A percentile compares a stretch with the other conserved stretches of the same genome.
phyloP scores from a whole-genome alignment of 2,888 invertebrate species.

The Rhogogaster chlorosoma region DNA sequence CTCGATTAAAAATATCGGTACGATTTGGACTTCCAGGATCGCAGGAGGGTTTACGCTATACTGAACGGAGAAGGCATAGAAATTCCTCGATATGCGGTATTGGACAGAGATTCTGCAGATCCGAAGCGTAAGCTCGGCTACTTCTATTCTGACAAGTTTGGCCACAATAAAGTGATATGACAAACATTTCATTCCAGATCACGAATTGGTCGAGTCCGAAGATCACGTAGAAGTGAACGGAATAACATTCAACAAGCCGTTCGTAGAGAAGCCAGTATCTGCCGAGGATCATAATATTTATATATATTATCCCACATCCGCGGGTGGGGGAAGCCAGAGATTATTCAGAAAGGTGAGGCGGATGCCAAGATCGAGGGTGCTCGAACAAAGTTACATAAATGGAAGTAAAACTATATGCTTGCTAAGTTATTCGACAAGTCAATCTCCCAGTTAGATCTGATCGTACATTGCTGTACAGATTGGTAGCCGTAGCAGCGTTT shows the following conservation, averaged over 20 bases:
- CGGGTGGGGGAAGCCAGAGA: conserved; percentile 98
- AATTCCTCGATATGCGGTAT: conserved; percentile 97
- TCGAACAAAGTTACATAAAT: background rate
- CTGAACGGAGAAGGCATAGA: conserved; percentile 96
- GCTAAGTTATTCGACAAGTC: background rate
- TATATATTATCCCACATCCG: conserved; percentile 99
- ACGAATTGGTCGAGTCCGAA: conserved; percentile 95
- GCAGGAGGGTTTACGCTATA: conserved; percentile 96
- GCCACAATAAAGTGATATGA: conserved; percentile 58
- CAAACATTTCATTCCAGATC: conserved; percentile 82
- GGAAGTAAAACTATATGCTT: background rate
- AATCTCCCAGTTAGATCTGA: conserved; percentile 2
- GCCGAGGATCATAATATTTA: conserved; percentile 99
- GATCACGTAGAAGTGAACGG: conserved; percentile 99
- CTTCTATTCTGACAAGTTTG: conserved; percentile 18
- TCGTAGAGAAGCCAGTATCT: conserved; percentile 99
- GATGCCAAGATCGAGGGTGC: background rate
- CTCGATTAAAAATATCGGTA: conserved; percentile 45
- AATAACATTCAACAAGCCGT: conserved; percentile 97
- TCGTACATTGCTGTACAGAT: conserved; percentile 82
- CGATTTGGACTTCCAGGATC: conserved; percentile 82
- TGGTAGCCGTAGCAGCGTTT: conserved; percentile 98
- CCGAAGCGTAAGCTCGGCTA: conserved; percentile 87
- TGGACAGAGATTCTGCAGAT: conserved; percentile 95
- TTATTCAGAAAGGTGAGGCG: conserved; percentile 94